Conservation (phyloP, 2,797 vertebrate species). For the Squalus acanthias region DNA sequence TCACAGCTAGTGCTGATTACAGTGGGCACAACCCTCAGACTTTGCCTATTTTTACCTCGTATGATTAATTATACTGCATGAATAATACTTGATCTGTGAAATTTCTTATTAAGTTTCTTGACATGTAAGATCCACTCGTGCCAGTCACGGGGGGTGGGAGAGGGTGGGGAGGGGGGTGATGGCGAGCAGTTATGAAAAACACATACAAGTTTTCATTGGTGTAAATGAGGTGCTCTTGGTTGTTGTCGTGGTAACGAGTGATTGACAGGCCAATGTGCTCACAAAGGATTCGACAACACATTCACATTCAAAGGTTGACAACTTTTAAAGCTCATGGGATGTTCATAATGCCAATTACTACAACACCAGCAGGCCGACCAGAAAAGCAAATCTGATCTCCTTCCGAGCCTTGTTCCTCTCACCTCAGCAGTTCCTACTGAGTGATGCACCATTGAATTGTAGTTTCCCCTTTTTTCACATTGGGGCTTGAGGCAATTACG, state of each 20-base stretch:
- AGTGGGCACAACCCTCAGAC: background rate
- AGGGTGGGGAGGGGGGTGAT: background rate
- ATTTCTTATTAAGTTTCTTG: constrained; percentile 1
- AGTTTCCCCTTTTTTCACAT: background rate
- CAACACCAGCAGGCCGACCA: background rate
- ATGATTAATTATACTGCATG: background rate
- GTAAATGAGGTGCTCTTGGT: background rate
- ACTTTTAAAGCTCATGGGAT: background rate
- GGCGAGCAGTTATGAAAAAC: background rate
- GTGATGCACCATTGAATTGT: background rate
- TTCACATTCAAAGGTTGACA: constrained; percentile 10
- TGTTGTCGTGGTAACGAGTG: background rate
- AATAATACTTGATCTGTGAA: background rate
- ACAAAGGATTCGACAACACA: background rate
- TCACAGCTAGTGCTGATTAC: background rate
- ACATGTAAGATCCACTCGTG: background rate
- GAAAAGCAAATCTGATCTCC: background rate
- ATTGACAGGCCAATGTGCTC: background rate
- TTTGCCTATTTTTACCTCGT: background rate
- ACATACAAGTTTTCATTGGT: background rate
- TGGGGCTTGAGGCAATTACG: background rate
- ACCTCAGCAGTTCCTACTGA: background rate
- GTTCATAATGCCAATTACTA: background rate
- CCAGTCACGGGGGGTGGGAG: background rate
- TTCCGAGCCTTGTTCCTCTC: background rate